phyloP scores from a whole-genome alignment of 2,888 invertebrate genomes.

The Branchinecta sandiegonensis region DNA sequence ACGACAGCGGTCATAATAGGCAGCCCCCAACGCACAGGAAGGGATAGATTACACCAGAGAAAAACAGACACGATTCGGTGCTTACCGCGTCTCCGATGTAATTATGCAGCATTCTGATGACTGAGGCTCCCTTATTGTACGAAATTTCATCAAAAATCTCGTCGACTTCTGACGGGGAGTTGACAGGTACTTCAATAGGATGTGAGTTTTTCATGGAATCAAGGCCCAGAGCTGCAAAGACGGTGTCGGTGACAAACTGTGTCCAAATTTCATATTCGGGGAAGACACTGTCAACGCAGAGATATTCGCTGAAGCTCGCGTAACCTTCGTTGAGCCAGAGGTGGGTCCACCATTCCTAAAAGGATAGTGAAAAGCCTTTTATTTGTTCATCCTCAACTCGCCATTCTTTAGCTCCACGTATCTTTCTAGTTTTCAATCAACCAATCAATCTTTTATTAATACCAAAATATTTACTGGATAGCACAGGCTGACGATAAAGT shows the following conservation, averaged over 20 bases:
- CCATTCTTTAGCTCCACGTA: no score
- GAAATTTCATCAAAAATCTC: conserved; percentile 97
- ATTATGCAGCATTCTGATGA: conserved; percentile 83
- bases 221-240: conserved; percentile 65
- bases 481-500: no score
- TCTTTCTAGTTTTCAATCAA: no score
- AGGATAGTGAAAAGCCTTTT: neutral
- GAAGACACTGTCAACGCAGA: conserved; percentile 80
- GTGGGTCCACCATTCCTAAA: conserved; percentile 85
- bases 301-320: conserved; percentile 87
- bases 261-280: conserved; percentile 96
- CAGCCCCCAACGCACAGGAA: no score
- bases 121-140: conserved; percentile 87
- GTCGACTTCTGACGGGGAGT: conserved; percentile 85
- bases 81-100: conserved; percentile 70
- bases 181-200: conserved; percentile 86
- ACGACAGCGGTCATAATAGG: no score
- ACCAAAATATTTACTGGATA: no score
- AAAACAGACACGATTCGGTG: neutral
- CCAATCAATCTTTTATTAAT: no score
- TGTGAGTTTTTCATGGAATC: conserved; percentile 84
- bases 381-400: no score
- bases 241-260: conserved; percentile 80
- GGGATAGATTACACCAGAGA: no score
- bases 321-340: conserved; percentile 93